These are phyloP conservation scores for Urophycis tenuis DNA, from an alignment of 2,797 vertebrate species.

Conservation along the genomic window DNA sequence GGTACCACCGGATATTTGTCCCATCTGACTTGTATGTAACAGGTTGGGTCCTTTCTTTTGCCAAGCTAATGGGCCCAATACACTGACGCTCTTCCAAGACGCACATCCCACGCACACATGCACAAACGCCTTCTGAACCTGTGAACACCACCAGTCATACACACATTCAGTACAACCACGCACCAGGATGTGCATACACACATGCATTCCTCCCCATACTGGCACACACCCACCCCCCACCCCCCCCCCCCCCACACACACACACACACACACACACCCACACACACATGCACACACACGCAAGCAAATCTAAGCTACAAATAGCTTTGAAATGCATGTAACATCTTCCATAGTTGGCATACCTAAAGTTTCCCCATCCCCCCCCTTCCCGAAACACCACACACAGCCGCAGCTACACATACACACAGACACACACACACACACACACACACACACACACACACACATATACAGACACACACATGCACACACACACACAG, in stretches of 20 bases:
- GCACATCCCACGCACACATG: slow-evolving; percentile 52
- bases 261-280: slow-evolving; percentile 25
- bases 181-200: slow-evolving; percentile 35
- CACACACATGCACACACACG: slow-evolving; percentile 28
- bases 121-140: slow-evolving; percentile 32
- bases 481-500: not conserved
- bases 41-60: slow-evolving; percentile 71
- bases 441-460: slow-evolving; percentile 2
- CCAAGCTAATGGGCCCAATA: slow-evolving; percentile 67
- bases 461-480: slow-evolving; percentile 5
- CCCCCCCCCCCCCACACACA: slow-evolving; percentile 43
- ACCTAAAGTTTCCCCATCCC: slow-evolving; percentile 67
- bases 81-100: slow-evolving; percentile 73
- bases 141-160: slow-evolving; percentile 26
- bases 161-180: slow-evolving; percentile 15
- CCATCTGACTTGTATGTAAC: slow-evolving; percentile 38
- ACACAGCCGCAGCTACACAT: slow-evolving; percentile 8
- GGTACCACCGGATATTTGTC: slow-evolving; percentile 28
- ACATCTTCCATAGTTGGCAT: slow-evolving; percentile 85
- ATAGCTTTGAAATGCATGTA: slow-evolving; percentile 84
- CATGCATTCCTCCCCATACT: slow-evolving; percentile 59
- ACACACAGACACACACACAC: slow-evolving; percentile 1
- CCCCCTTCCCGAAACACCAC: not conserved
- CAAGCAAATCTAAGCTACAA: slow-evolving; percentile 83
- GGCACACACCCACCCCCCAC: slow-evolving; percentile 11